Evolutionary conservation across 2,797 vertebrate species (phyloP).

Genomic region (Anas flavirostris): DNA sequence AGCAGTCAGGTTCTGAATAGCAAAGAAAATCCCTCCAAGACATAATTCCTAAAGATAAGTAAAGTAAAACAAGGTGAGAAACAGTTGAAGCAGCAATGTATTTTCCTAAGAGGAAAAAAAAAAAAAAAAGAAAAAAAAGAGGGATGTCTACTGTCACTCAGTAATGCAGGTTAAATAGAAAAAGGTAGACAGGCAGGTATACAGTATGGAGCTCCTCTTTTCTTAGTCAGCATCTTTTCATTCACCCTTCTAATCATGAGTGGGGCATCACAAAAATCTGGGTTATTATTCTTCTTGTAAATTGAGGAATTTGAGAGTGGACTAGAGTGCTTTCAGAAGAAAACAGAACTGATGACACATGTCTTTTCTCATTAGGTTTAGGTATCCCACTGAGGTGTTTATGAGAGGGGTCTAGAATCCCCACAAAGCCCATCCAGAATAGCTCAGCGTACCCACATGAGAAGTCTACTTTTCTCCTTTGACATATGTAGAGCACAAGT

Average conservation of each 20-base stretch:
- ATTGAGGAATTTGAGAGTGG: background rate
- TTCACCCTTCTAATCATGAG: background rate
- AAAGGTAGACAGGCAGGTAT: background rate
- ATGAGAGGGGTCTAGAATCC: background rate
- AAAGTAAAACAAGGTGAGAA: constrained; percentile 38
- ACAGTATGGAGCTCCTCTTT: background rate
- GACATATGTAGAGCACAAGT: background rate
- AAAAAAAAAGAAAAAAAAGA: background rate
- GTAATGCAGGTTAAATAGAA: background rate
- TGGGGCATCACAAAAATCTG: background rate
- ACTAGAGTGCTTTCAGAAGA: background rate
- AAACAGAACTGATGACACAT: background rate
- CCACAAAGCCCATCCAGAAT: background rate
- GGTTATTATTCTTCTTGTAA: background rate
- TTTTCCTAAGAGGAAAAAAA: background rate
- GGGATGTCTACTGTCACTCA: background rate
- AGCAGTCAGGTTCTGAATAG: constrained; percentile 27
- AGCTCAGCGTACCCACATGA: background rate
- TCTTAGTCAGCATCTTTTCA: background rate
- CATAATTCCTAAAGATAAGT: constrained; percentile 48
- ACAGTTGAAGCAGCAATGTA: background rate
- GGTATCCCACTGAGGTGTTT: background rate
- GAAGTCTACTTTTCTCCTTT: background rate
- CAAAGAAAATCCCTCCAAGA: constrained; percentile 54
- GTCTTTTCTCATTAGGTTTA: background rate